Evolutionary conservation across 2,113 vertebrate genomes (phyloP).

Genomic region (Pterocles gutturalis): DNA sequence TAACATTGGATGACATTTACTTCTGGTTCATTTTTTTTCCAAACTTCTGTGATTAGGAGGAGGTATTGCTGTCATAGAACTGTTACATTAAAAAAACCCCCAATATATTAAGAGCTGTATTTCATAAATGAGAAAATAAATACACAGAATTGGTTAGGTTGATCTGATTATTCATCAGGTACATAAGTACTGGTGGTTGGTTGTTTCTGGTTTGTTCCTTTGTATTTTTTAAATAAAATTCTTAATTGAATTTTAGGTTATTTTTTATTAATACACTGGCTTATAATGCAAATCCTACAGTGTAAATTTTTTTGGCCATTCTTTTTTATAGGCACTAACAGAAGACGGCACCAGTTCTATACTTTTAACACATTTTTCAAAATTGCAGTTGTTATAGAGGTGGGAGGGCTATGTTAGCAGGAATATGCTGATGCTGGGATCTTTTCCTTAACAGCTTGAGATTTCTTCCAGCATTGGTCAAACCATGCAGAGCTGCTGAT

Average conservation of each 20-base stretch:
- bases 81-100: not conserved
- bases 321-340: not conserved
- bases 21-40: not conserved
- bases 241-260: not conserved
- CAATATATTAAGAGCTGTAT: accelerated
- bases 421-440: not conserved
- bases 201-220: not conserved
- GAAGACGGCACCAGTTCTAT: not conserved
- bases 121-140: not conserved
- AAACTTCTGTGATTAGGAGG: not conserved
- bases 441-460: not conserved
- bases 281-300: not conserved
- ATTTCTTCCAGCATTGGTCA: constrained; percentile 5
- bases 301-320: not conserved
- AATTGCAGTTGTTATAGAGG: not conserved
- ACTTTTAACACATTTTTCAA: not conserved
- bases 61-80: not conserved
- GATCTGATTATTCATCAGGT: not conserved
- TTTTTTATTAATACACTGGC: not conserved
- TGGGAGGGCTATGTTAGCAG: not conserved
- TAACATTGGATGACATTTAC: not conserved
- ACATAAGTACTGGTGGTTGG: accelerated
- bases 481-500: not conserved
- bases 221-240: not conserved
- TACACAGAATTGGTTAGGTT: not conserved